Evolutionary conservation across 2,888 invertebrate genomes (phyloP).

Genomic region (Aporophyla nigra): DNA sequence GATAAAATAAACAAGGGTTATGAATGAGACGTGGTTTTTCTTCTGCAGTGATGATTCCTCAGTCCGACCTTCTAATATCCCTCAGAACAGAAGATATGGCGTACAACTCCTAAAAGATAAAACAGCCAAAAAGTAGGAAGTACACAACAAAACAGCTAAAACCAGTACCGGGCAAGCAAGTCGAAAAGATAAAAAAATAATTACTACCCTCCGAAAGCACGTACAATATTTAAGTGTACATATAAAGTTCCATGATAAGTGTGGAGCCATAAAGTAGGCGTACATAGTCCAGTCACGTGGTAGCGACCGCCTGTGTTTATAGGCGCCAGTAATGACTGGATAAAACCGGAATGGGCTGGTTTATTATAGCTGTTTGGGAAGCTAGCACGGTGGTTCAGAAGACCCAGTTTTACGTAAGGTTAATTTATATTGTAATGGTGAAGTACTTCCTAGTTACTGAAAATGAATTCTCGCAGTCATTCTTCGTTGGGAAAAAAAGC

Average conservation of each 20-base stretch:
- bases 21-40: background rate
- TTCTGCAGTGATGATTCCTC: background rate
- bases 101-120: background rate
- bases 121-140: background rate
- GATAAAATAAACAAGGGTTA: too few species aligned
- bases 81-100: background rate
- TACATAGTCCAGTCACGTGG: slow-evolving; percentile 68
- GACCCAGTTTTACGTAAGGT: slow-evolving; percentile 20
- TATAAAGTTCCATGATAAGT: slow-evolving; percentile 72
- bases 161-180: background rate
- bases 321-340: slow-evolving; percentile 69
- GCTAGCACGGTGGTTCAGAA: slow-evolving; percentile 44
- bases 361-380: slow-evolving; percentile 61
- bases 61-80: background rate
- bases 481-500: background rate
- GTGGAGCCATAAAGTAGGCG: slow-evolving; percentile 66
- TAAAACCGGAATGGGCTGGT: slow-evolving; percentile 68
- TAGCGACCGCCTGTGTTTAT: slow-evolving; percentile 67
- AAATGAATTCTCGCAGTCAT: too few species aligned
- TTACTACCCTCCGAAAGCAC: slow-evolving; percentile 60
- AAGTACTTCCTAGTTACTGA: background rate
- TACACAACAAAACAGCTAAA: background rate
- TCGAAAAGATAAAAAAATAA: slow-evolving; percentile 59
- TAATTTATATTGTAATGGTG: background rate
- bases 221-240: slow-evolving; percentile 69